Evolutionary conservation across 2,113 vertebrate genomes (phyloP).

Genomic region (Gadus macrocephalus): DNA sequence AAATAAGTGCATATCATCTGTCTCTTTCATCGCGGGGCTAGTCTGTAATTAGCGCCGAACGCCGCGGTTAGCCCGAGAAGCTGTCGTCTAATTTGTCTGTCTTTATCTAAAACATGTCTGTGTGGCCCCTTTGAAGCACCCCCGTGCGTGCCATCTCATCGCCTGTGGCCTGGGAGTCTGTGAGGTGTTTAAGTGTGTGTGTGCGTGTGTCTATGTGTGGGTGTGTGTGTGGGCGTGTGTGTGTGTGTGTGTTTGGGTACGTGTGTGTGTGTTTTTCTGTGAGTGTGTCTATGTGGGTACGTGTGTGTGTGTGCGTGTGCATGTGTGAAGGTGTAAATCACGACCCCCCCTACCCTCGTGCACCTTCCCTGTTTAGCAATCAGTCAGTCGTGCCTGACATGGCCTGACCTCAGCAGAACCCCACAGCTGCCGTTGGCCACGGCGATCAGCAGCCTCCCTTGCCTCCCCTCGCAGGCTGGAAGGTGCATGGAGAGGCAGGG

Average conservation of each 20-base stretch:
- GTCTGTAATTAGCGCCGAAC: constrained; percentile 71
- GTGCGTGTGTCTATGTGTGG: background rate
- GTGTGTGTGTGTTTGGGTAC: too few species aligned
- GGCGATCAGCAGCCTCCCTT: constrained; percentile 30
- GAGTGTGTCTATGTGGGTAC: background rate
- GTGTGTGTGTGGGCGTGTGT: background rate
- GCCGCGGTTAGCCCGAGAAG: constrained; percentile 66
- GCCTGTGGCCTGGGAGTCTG: constrained; percentile 41
- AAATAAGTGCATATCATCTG: constrained; percentile 65
- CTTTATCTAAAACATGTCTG: constrained; percentile 74
- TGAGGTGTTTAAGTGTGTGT: constrained; percentile 5
- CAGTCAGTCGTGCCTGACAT: constrained; percentile 66
- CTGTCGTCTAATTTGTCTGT: constrained; percentile 79
- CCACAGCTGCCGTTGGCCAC: constrained; percentile 52
- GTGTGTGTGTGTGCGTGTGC: background rate
- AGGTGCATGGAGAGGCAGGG: constrained; percentile 26
- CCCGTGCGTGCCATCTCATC: constrained; percentile 48
- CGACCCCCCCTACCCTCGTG: constrained; percentile 54
- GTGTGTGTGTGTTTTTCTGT: too few species aligned
- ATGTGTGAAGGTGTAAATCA: constrained; percentile 44
- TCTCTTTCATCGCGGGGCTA: constrained; percentile 65
- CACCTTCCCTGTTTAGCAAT: constrained; percentile 61
- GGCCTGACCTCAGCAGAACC: constrained; percentile 54
- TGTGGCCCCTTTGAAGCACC: constrained; percentile 63
- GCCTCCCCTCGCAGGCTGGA: constrained; percentile 44